These are phyloP conservation scores for Aphelenchoides avenae DNA, from an alignment of 1,140 invertebrate genomes.

Conservation along the genomic window DNA sequence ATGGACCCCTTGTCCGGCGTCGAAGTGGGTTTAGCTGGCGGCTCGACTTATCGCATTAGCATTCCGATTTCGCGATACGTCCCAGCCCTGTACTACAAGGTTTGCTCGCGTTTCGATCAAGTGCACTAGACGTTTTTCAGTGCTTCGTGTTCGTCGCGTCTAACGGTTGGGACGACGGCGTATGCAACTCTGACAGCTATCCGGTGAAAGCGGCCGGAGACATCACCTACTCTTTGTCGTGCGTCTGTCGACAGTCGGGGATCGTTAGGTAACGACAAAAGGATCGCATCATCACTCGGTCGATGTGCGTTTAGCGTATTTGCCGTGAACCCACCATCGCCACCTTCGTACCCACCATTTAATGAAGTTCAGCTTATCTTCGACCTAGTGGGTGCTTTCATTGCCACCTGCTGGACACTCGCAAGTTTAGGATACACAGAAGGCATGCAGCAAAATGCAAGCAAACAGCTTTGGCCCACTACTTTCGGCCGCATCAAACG, in stretches of 20 bases:
- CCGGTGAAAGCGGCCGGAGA: background rate
- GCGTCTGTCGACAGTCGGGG: background rate
- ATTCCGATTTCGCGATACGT: slow-evolving; percentile 2
- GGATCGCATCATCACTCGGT: too few species aligned
- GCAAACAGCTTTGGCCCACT: background rate
- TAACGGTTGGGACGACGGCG: background rate
- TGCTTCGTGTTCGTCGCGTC: slow-evolving; percentile 1
- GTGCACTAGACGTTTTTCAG: slow-evolving; percentile 1
- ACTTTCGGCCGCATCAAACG: background rate
- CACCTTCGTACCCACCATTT: background rate
- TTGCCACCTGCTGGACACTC: background rate
- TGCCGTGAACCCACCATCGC: slow-evolving; percentile 1
- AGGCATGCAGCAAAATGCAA: too few species aligned
- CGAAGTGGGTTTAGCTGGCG: background rate
- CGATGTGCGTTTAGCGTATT: slow-evolving; percentile 3
- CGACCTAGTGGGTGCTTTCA: background rate
- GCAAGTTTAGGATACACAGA: too few species aligned
- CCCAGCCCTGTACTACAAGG: slow-evolving; percentile 3
- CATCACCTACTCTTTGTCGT: background rate
- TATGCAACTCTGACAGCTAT: slow-evolving; percentile 2
- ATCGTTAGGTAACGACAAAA: background rate
- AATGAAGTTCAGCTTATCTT: slow-evolving; percentile 1
- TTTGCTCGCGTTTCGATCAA: background rate
- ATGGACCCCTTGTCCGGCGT: slow-evolving; percentile 4
- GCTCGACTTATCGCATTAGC: background rate